Percentiles rank a stretch among this genome's conserved stretches.
phyloP scores from a whole-genome alignment of 2,888 invertebrate species.

The Hirtodrosophila cameraria region DNA sequence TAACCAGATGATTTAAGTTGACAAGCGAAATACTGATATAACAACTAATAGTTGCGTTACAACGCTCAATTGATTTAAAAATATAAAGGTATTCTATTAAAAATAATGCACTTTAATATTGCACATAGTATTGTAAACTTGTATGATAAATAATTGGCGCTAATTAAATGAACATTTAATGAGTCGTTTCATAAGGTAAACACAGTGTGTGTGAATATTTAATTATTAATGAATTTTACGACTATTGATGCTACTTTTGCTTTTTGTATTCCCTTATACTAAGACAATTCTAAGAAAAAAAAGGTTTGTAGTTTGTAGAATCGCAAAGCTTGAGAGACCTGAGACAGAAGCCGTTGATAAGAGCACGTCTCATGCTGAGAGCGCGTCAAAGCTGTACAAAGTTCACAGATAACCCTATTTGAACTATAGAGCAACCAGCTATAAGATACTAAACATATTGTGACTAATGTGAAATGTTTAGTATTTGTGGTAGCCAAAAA shows the following conservation, averaged over 20 bases:
- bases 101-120: not conserved
- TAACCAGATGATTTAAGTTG: no score
- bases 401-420: slow-evolving; percentile 20
- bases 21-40: no score
- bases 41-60: no score
- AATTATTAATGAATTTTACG: not conserved
- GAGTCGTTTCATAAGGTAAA: no score
- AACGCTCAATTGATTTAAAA: slow-evolving; percentile 1
- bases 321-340: not conserved
- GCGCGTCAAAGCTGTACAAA: slow-evolving; percentile 2
- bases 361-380: no score
- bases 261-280: no score
- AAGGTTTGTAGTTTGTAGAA: no score
- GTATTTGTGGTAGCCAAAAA: not conserved
- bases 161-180: slow-evolving; percentile 1
- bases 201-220: no score
- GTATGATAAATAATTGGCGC: not conserved
- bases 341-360: slow-evolving; percentile 2
- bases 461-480: no score
- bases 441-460: not conserved
- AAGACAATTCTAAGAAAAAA: no score
- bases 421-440: slow-evolving; percentile 5
- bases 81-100: not conserved
- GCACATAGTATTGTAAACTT: not conserved
- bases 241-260: no score